phyloP scores from a whole-genome alignment of 2,113 vertebrate species.

The Machaerirhynchus nigripectus region DNA sequence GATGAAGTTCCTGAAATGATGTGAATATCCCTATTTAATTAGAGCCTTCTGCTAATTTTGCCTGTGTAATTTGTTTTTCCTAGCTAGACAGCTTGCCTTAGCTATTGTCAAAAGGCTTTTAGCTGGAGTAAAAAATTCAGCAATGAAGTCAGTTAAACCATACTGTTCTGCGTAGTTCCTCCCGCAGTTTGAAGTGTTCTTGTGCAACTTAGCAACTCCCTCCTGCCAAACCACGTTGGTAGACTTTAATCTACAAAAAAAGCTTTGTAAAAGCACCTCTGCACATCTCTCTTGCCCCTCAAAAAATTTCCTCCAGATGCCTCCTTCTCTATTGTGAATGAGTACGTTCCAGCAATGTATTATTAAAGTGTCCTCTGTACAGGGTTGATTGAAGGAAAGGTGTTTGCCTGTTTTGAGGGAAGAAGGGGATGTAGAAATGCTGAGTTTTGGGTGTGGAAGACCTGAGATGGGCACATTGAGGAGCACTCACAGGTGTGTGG shows the following conservation, averaged over 20 bases:
- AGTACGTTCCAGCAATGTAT: rapidly evolving
- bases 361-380: neutral
- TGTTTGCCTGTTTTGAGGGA: neutral
- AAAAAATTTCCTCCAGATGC: neutral
- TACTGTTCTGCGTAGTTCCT: neutral
- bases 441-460: neutral
- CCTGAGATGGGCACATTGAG: rapidly evolving
- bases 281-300: rapidly evolving
- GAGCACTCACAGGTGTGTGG: neutral
- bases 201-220: neutral
- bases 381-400: neutral
- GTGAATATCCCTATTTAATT: neutral
- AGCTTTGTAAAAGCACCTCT: neutral
- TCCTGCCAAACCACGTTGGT: rapidly evolving
- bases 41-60: neutral
- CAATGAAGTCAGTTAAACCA: neutral
- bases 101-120: neutral
- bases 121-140: neutral
- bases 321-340: rapidly evolving
- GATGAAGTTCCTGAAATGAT: neutral
- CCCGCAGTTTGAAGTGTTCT: neutral
- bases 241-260: neutral
- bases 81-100: neutral
- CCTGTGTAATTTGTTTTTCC: neutral
- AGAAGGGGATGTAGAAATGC: neutral